Percentiles rank a stretch among this genome's conserved stretches.
phyloP scores from a whole-genome alignment of 2,888 invertebrate species.

The Peribatodes rhomboidaria region DNA sequence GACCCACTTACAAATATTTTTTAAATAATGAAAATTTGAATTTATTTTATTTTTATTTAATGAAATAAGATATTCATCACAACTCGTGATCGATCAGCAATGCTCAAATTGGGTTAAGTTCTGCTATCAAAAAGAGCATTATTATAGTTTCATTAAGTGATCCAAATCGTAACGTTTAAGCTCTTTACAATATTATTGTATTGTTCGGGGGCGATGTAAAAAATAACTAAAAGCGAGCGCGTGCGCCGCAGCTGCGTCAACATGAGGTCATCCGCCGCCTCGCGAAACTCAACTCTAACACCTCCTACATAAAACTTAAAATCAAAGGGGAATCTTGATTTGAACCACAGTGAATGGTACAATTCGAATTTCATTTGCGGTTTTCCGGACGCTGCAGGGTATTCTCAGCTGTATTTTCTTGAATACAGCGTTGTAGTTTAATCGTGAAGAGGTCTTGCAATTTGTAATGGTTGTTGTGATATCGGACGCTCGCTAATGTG shows the following conservation, averaged over 20 bases:
- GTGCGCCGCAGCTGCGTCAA: constrained; percentile 41
- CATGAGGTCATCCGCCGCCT: constrained; percentile 27
- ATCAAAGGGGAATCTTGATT: neutral
- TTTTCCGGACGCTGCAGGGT: constrained; percentile 7
- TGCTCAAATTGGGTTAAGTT: neutral
- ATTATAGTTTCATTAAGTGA: constrained; percentile 61
- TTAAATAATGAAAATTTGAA: too few relatives aligned
- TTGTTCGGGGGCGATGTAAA: constrained; percentile 64
- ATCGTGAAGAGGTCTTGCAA: constrained; percentile 17
- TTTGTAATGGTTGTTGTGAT: constrained; percentile 46
- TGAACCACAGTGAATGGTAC: constrained; percentile 18
- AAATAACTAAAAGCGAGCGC: constrained; percentile 40
- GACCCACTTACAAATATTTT: too few relatives aligned
- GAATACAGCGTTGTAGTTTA: neutral
- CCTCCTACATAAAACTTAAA: neutral
- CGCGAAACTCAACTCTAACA: constrained; percentile 6
- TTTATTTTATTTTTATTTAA: too few relatives aligned
- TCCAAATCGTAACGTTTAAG: constrained; percentile 73
- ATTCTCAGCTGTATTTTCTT: constrained; percentile 7
- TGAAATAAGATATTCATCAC: too few relatives aligned
- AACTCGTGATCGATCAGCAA: neutral
- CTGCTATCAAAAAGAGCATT: constrained; percentile 22
- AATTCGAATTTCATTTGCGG: constrained; percentile 28
- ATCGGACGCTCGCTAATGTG: constrained; percentile 47
- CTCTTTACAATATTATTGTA: constrained; percentile 74